Evolutionary conservation across 2,797 vertebrate species (phyloP).

Genomic region (Chelmon rostratus): DNA sequence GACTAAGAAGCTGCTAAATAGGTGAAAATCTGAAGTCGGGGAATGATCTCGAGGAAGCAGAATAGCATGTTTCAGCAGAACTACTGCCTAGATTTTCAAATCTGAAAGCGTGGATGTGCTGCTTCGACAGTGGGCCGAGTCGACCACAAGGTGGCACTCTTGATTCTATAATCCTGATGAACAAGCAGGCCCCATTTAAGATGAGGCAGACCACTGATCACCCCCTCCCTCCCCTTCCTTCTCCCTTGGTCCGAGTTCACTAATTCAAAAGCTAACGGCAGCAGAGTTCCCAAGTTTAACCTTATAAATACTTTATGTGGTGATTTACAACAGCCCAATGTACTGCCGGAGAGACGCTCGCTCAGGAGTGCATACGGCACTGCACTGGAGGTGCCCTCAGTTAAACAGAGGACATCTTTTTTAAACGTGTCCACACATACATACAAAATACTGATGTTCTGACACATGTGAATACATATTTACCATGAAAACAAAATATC

Average conservation of each 20-base stretch:
- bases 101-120: background rate
- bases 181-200: conserved; percentile 7
- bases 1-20: conserved; percentile 34
- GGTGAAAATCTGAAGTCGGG: conserved; percentile 16
- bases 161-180: conserved; percentile 59
- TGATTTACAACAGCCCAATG: conserved; percentile 77
- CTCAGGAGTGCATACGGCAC: conserved; percentile 33
- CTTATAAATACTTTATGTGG: conserved; percentile 84
- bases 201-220: conserved; percentile 23
- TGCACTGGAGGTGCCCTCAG: conserved; percentile 33
- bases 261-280: conserved; percentile 81
- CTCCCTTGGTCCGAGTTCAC: conserved; percentile 73
- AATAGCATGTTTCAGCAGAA: conserved; percentile 53
- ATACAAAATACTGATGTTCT: conserved; percentile 2
- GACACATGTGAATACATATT: background rate
- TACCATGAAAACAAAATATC: background rate
- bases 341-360: conserved; percentile 58
- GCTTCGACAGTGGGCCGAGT: background rate
- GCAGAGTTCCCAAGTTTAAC: conserved; percentile 82
- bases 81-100: conserved; percentile 21
- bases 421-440: conserved; percentile 30
- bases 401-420: conserved; percentile 39
- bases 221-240: conserved; percentile 13
- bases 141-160: conserved; percentile 79
- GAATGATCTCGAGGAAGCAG: conserved; percentile 30